phyloP scores from a whole-genome alignment of 2,888 invertebrate genomes.

The Sphecodes monilicornis region DNA sequence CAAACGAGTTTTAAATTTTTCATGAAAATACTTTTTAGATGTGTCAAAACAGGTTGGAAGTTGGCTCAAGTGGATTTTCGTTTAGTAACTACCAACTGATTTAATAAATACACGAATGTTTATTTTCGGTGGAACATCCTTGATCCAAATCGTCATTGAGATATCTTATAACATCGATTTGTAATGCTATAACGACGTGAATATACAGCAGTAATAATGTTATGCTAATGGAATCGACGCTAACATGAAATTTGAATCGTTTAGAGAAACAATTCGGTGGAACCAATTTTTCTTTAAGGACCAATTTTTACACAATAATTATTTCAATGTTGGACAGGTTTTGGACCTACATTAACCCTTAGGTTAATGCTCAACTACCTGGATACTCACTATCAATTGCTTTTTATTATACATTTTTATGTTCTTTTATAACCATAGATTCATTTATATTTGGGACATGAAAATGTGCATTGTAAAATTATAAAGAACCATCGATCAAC shows the following conservation, averaged over 20 bases:
- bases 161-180: not conserved
- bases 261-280: not conserved
- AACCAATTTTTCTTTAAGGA: not conserved
- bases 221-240: not conserved
- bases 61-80: slow-evolving; percentile 11
- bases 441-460: too few relatives aligned
- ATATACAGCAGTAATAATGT: not conserved
- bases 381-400: too few relatives aligned
- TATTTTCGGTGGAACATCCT: slow-evolving; percentile 41
- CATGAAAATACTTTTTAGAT: not conserved
- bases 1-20: not conserved
- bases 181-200: not conserved
- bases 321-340: not conserved
- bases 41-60: slow-evolving; percentile 10
- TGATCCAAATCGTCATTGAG: slow-evolving; percentile 18
- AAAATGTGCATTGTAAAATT: too few relatives aligned
- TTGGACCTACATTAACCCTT: not conserved
- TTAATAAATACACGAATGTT: slow-evolving; percentile 37
- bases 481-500: too few relatives aligned
- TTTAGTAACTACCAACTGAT: slow-evolving; percentile 39
- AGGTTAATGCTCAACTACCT: not conserved
- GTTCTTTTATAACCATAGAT: too few relatives aligned
- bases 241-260: not conserved
- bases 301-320: too few relatives aligned
- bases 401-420: not conserved